Conservation (phyloP, 2,888 invertebrate genomes). For the Artemia sp. region DNA sequence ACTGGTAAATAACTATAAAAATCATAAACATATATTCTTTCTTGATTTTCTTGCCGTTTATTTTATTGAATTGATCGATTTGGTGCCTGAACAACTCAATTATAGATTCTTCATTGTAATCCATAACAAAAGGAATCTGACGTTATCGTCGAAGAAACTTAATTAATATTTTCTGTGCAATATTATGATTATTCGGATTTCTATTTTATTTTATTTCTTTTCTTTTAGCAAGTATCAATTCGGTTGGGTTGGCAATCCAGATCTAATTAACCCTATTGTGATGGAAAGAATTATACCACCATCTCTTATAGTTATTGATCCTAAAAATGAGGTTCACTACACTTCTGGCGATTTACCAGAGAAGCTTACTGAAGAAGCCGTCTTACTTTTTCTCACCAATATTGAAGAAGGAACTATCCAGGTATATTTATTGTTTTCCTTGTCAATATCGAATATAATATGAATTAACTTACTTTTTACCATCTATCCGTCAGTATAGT, state of each 20-base stretch:
- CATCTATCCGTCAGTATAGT: not conserved
- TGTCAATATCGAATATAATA: too few relatives aligned
- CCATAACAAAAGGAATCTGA: too few relatives aligned
- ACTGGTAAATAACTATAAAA: too few relatives aligned
- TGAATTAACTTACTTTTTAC: not conserved
- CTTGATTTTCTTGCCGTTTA: too few relatives aligned
- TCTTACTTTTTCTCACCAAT: slow-evolving; percentile 54
- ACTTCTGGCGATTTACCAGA: slow-evolving; percentile 59
- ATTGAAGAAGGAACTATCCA: slow-evolving; percentile 59
- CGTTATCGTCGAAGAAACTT: too few relatives aligned
- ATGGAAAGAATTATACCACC: slow-evolving; percentile 69
- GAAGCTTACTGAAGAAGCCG: slow-evolving; percentile 58
- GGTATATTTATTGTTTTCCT: slow-evolving; percentile 34
- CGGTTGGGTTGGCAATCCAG: slow-evolving; percentile 81
- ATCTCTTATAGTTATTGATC: slow-evolving; percentile 72
- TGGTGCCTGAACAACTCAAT: too few relatives aligned
- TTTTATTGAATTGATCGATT: too few relatives aligned
- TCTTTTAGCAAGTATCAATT: slow-evolving; percentile 57
- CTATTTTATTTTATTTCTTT: not conserved
- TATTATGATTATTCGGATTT: too few relatives aligned
- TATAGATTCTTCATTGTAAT: too few relatives aligned
- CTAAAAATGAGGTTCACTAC: slow-evolving; percentile 78
- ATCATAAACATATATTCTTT: too few relatives aligned
- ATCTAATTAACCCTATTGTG: slow-evolving; percentile 80
- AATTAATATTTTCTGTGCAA: too few relatives aligned